A percentile compares a stretch with the other conserved stretches of the same genome.
Conservation (phyloP, 2,797 vertebrate species). For the Propithecus deckenii region DNA sequence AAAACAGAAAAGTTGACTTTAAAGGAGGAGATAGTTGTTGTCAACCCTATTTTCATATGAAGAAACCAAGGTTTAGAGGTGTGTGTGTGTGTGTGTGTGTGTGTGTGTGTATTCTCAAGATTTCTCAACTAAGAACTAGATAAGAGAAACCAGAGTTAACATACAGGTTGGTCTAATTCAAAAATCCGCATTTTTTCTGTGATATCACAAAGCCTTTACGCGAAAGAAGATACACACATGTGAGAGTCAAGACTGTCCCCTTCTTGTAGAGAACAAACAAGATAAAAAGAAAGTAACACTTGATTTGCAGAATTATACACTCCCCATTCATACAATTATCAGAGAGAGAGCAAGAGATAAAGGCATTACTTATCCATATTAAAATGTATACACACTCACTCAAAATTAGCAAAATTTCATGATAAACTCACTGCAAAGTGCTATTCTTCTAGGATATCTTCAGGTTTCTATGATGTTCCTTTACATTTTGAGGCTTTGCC, state of each 20-base stretch:
- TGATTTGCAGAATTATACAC: constrained; percentile 55
- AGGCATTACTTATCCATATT: constrained; percentile 17
- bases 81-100: not conserved
- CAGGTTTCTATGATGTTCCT: constrained; percentile 70
- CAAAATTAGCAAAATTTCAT: constrained; percentile 54
- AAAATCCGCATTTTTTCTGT: not conserved
- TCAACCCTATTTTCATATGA: not conserved
- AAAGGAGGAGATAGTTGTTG: not conserved
- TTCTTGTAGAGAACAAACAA: not conserved
- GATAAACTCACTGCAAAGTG: no score
- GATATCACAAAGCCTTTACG: not conserved
- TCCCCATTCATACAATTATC: constrained; percentile 52
- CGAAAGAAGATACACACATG: not conserved
- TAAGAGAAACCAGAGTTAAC: not conserved
- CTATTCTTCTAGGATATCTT: constrained; percentile 54
- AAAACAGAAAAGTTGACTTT: not conserved
- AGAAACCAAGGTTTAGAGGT: not conserved
- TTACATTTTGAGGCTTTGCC: constrained; percentile 72
- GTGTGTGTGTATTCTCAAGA: not conserved
- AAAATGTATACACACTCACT: not conserved
- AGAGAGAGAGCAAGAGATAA: not conserved
- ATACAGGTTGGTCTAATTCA: not conserved
- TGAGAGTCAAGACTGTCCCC: not conserved
- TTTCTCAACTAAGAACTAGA: not conserved
- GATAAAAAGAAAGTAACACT: not conserved